Percentiles rank a stretch among this genome's conserved stretches.
These are phyloP conservation scores for Acanthornis magna DNA, from an alignment of 2,797 vertebrate genomes.

Conservation along the genomic window DNA sequence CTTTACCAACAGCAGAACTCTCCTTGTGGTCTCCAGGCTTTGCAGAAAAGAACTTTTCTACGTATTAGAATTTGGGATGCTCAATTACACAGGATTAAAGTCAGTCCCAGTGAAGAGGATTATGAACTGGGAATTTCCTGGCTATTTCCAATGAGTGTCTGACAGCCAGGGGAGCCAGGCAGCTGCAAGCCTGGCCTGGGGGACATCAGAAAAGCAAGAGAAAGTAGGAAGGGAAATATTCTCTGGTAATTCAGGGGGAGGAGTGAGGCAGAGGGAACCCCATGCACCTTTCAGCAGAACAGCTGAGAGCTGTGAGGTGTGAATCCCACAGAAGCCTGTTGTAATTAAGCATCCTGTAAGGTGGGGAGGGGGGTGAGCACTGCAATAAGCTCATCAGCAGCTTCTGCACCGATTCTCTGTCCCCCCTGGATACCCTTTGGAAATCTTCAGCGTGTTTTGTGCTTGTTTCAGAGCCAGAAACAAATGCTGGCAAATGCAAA, in stretches of 20 bases:
- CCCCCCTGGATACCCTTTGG: not conserved
- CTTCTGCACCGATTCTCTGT: not conserved
- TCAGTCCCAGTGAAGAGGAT: not conserved
- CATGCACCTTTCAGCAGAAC: not conserved
- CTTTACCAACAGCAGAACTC: not conserved
- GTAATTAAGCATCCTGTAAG: slow-evolving; percentile 28
- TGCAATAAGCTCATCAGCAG: not conserved
- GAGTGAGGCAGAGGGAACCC: not conserved
- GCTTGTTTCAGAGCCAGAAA: slow-evolving; percentile 42
- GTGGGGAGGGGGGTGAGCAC: not conserved
- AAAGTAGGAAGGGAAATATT: not conserved
- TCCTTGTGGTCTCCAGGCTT: not conserved
- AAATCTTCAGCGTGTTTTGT: not conserved
- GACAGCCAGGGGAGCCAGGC: not conserved
- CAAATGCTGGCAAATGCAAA: slow-evolving; percentile 17
- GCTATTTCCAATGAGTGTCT: not conserved
- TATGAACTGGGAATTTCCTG: not conserved
- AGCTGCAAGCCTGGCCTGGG: not conserved
- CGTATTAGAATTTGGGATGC: not conserved
- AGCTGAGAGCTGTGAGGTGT: not conserved
- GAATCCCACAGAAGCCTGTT: not conserved
- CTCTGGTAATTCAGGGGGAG: accelerated
- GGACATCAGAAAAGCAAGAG: not conserved
- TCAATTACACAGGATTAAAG: not conserved
- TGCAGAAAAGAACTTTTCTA: not conserved